Evolutionary conservation across 2,888 invertebrate species (phyloP).

Genomic region (Chrysodeixis includens): DNA sequence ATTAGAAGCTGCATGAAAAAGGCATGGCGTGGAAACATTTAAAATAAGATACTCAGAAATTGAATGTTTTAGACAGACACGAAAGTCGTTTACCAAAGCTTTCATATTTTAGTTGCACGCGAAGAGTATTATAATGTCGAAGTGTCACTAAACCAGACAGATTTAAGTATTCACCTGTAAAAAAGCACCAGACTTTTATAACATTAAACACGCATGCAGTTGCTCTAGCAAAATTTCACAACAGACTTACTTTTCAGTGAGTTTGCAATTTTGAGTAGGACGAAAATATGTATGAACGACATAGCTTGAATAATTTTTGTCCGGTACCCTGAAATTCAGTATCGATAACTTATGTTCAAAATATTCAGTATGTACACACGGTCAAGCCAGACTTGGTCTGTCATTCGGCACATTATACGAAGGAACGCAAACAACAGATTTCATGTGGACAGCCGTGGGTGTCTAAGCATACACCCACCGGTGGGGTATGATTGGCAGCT

Average conservation of each 20-base stretch:
- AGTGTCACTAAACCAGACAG: not conserved
- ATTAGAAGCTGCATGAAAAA: no score
- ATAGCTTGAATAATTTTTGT: not conserved
- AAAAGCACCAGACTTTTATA: no score
- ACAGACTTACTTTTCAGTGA: no score
- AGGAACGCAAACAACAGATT: not conserved
- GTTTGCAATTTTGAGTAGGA: no score
- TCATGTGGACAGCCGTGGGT: not conserved
- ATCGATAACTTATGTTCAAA: not conserved
- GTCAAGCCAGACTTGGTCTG: not conserved
- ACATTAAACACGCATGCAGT: no score
- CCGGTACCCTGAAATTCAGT: not conserved
- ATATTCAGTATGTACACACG: not conserved
- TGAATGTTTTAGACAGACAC: no score
- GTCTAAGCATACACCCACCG: not conserved
- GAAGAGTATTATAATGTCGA: not conserved
- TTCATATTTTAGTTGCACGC: not conserved
- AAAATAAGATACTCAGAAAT: no score
- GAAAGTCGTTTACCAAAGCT: conserved; percentile 5
- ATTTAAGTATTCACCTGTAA: no score
- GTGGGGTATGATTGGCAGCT: not conserved
- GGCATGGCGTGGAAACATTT: no score
- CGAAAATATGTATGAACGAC: not conserved
- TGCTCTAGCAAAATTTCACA: no score
- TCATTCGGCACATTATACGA: not conserved